Base-by-base conservation (phyloP, 2,113 vertebrate species). In the Cnemophilus loriae region DNA sequence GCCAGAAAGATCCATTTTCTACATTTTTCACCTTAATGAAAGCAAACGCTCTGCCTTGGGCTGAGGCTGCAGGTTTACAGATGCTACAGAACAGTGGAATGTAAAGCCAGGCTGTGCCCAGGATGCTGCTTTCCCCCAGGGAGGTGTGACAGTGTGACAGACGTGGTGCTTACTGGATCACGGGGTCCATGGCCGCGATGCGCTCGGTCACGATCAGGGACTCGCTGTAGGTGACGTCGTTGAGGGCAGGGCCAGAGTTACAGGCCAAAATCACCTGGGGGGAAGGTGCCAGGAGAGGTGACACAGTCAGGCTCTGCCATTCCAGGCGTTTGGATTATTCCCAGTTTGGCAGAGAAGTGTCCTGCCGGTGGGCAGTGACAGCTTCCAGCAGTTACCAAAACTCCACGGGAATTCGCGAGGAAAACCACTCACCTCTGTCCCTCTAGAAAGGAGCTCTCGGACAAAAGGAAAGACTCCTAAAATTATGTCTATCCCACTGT, bases 401-500 rank as follows among this genome's bases (percentile, higher is more conserved):
- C 22, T 85, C 74, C 21, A 2, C 0, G 13, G 32, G 57, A 21
- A 63, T 21, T 59, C 50, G 1, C 53, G 44, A 6, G 19, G 39
- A 18, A 50, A 56, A 3, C 4, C 75, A 96, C 96, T 96, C 90
- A 99, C 99, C 99, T 99, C 99, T 15, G 99, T 99, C 94, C 99
- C 99, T 96, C 99, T 98, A 97, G 97, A 98, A 95, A 99, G 99
- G 87, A 99, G 99, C 97, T 99, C 99, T 98, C 99, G 98, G 97
- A 99, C 98, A 98, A 99, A 99, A 96, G 99, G 99, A 98, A 99
- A 99, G 97, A 99, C 98, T 93, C 99, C 99, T 96, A 99, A 98
- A 98, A 99, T 99, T 97, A 99, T 98, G 98, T 99, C 99, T 97
- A 99, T 98, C 97, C 99, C 99, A 98, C 99, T 99, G 98, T 99